Evolutionary conservation across 2,888 invertebrate species (phyloP), one percentile per base, ranked within the genome.

Genomic region (Drosophila prolongata): DNA sequence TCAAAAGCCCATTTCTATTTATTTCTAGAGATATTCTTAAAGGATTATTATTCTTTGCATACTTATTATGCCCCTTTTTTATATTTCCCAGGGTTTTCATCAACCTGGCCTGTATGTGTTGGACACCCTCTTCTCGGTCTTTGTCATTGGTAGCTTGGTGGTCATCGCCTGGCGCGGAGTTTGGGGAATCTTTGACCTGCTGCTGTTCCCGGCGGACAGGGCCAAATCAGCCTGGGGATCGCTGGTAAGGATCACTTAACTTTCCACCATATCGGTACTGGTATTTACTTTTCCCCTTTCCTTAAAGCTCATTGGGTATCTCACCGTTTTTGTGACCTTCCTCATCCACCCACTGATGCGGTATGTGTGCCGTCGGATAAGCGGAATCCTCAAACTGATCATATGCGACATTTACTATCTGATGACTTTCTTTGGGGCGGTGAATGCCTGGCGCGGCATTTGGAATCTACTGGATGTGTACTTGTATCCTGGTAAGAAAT

Each of bases 81-180:
- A 16, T 35, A 35, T 37, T 24, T 16, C 10, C 3, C 19, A 96
- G 96, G 95, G 95, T 89, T 94, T 94, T 83, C 93, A 94, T 90
- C 95, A 96, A 91, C 94, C 95, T 69, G 93, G 93, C 16, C 93
- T 96, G 66, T 97, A 96, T 92, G 93, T 97, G 74, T 92, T 97
- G 91, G 97, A 98, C 93, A 96, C 97, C 90, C 93, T 96, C 68
- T 97, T 97, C 93, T 97, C 97, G 10, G 96, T 97, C 76, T 94
- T 95, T 30, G 95, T 97, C 64, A 95, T 97, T 77, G 97, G 97
- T 0, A 96, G 96, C 0, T 93, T 97, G 75, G 97, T 97, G 53
- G 97, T 97, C 2, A 96, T 97, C 91, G 97, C 97, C 50, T 98
- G 98, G 98, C 93, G 97, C 82, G 97, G 98, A 30, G 94, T 95